phyloP scores from a whole-genome alignment of 2,797 vertebrate species.

The Clamator glandarius region DNA sequence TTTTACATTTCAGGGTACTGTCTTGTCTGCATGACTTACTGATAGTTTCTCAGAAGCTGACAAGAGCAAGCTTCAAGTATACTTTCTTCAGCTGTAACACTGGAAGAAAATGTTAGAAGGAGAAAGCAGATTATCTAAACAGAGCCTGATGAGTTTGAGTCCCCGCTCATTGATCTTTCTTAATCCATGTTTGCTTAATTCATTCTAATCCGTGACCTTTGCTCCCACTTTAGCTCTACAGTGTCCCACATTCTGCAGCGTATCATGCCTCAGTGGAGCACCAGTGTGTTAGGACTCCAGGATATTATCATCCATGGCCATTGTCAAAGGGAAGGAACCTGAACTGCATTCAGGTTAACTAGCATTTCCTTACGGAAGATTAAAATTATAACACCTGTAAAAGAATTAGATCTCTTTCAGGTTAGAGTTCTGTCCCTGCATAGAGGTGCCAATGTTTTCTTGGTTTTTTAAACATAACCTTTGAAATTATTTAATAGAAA shows the following conservation, averaged over 20 bases:
- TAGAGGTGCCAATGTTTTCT: not conserved
- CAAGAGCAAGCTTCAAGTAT: conserved; percentile 27
- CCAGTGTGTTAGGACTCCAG: not conserved
- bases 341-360: not conserved
- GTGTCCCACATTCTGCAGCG: conserved; percentile 45
- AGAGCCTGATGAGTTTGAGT: conserved; percentile 60
- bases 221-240: conserved; percentile 33
- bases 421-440: not conserved
- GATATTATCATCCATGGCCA: not conserved
- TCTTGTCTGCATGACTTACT: conserved; percentile 27
- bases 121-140: conserved; percentile 67
- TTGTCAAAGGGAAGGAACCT: not conserved
- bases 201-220: conserved; percentile 61
- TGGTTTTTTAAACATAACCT: not conserved
- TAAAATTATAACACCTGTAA: not conserved
- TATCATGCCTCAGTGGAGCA: not conserved
- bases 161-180: conserved; percentile 61
- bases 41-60: conserved; percentile 16
- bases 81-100: conserved; percentile 28
- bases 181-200: conserved; percentile 70
- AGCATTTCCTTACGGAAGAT: not conserved
- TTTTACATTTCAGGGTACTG: conserved; percentile 26
- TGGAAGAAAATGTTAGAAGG: conserved; percentile 22
- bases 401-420: not conserved
- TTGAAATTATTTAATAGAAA: not conserved